phyloP scores from a whole-genome alignment of 2,113 vertebrate species.

The Camarhynchus parvulus region DNA sequence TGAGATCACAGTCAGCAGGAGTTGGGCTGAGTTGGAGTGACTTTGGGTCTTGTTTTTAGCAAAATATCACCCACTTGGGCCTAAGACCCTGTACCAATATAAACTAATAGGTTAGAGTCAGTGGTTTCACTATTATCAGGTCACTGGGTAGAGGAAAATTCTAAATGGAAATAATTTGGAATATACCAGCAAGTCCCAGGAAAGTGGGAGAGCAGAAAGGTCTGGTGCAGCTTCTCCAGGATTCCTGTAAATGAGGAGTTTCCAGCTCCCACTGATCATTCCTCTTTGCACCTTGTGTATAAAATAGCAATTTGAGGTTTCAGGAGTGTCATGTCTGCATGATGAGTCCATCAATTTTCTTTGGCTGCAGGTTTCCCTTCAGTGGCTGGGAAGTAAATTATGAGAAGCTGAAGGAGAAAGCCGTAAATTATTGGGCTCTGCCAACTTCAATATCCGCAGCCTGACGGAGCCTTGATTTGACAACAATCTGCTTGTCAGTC shows the following conservation, averaged over 20 bases:
- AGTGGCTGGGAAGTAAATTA: constrained; percentile 58
- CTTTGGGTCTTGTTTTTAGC: not conserved
- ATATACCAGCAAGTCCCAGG: not conserved
- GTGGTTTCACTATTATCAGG: not conserved
- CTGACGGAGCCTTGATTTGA: constrained; percentile 52
- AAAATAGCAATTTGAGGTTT: constrained; percentile 30
- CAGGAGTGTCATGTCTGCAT: constrained; percentile 18
- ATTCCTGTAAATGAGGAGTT: not conserved
- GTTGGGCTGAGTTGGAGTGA: not conserved
- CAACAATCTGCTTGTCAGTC: constrained; percentile 68
- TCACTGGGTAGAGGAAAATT: not conserved
- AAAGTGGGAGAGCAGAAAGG: not conserved
- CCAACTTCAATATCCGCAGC: constrained; percentile 52
- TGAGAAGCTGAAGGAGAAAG: constrained; percentile 58
- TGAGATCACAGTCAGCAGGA: not conserved
- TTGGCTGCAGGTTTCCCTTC: constrained; percentile 55
- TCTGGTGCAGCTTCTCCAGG: not conserved
- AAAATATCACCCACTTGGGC: not conserved
- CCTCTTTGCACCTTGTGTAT: not conserved
- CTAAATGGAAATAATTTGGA: not conserved
- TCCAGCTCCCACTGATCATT: constrained; percentile 5
- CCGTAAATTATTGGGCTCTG: constrained; percentile 56
- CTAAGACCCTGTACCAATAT: not conserved
- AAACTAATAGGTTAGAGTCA: not conserved
- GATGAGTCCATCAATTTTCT: constrained; percentile 62